Base-by-base conservation (phyloP, 2,113 vertebrate species). In the Penelope pileata region DNA sequence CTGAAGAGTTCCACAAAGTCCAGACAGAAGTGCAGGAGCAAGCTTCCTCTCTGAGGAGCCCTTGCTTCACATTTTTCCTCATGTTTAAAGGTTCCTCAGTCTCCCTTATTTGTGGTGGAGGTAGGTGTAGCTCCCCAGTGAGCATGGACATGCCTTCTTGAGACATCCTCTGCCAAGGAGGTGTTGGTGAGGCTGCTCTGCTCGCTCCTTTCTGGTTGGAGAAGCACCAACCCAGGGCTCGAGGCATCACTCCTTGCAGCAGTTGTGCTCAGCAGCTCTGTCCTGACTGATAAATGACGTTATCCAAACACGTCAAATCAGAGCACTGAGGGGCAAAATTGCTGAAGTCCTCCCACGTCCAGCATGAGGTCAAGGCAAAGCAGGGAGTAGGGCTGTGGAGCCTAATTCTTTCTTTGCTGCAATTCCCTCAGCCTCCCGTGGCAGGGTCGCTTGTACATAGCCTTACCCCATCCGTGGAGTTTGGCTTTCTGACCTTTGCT, bases 341-440 rank as follows among this genome's bases (percentile, higher is more conserved):
- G 78, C 75, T 87, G 10, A 40, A 22, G 88, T 54, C 68, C 72
- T 85, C 22, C 68, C n/a, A 3, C 26, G 64, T 81, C 74, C 51
- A 96, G 2, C 76, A 12, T 24, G 76, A 88, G 90, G 88, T 91
- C 93, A 93, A 74, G 75, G 74, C 60, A 58, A 68, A 83, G 81
- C 34, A 3, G 21, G 67, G 81, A 76, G 64, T 50, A 40, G 40
- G 12, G 66, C 56, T 83, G 38, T 64, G 70, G 54, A 82, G 83
- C 53, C 73, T 69, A 51, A 6, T 86, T 91, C 73, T 88, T 88
- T 68, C 24, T 79, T 54, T 58, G 51, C 34, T 6, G 38, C 54
- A 63, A 67, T 90, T 78, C 81, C 90, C 64, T 93, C 85, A 94
- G 90, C 90, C 85, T 90, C 56, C 64, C 79, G 91, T 95, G 95